These are phyloP conservation scores for Pollimyrus isidori DNA, from an alignment of 2,113 vertebrate genomes.

Conservation along the genomic window DNA sequence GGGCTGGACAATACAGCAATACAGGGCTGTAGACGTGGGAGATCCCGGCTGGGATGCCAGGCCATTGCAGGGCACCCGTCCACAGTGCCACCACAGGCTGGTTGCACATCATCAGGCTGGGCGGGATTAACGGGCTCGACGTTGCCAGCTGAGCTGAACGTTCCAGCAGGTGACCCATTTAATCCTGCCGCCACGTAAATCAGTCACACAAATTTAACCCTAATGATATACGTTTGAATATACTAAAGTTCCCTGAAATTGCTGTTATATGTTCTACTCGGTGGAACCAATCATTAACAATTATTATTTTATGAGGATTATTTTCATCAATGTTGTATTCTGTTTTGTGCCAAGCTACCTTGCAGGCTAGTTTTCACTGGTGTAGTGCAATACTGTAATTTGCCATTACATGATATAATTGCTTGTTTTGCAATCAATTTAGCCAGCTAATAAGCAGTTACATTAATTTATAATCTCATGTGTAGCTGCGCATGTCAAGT, in stretches of 20 bases:
- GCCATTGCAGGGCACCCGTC: neutral
- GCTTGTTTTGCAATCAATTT: conserved; percentile 9
- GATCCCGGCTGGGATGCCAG: too few relatives aligned
- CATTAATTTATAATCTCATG: neutral
- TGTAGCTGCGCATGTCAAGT: neutral
- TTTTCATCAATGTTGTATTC: neutral
- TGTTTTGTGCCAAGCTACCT: neutral
- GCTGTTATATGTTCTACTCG: neutral
- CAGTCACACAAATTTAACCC: neutral
- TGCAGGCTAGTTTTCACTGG: neutral
- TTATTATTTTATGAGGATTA: neutral
- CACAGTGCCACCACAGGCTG: neutral
- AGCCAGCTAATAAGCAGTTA: neutral
- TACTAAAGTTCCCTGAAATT: neutral
- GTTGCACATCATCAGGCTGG: neutral
- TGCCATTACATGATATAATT: neutral
- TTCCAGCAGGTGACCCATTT: neutral
- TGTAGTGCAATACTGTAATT: neutral
- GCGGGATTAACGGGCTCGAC: neutral
- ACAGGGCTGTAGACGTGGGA: neutral
- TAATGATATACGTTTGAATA: neutral
- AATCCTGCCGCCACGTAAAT: neutral
- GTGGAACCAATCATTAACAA: neutral
- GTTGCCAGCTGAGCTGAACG: neutral
- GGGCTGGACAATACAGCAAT: neutral